A percentile compares a stretch with the other conserved stretches of the same genome.
phyloP scores from a whole-genome alignment of 2,797 vertebrate species.

The Myotis myotis region DNA sequence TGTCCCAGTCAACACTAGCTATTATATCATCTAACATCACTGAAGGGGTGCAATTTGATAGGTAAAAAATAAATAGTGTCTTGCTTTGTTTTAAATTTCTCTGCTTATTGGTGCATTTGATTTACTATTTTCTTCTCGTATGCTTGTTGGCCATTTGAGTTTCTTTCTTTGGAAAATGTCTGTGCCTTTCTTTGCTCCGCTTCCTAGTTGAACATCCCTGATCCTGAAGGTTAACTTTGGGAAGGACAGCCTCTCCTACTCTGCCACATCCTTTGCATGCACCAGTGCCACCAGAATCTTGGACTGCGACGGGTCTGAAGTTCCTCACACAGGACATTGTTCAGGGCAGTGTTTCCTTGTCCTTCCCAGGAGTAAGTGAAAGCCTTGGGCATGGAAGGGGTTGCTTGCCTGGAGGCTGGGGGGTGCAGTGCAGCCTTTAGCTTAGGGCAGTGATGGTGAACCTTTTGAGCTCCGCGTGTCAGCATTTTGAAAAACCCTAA shows the following conservation, averaged over 20 bases:
- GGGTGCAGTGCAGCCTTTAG: not conserved
- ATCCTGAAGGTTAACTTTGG: not conserved
- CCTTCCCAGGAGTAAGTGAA: not conserved
- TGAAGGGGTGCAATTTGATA: not conserved
- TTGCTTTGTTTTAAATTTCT: not conserved
- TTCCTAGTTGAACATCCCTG: not conserved
- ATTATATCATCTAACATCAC: not conserved
- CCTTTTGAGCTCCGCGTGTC: too few species aligned
- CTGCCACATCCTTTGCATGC: not conserved
- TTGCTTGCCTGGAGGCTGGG: not conserved
- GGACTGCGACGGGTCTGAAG: not conserved
- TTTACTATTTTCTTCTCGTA: not conserved
- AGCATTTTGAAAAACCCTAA: too few species aligned
- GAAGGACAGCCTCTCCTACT: not conserved
- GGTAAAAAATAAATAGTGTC: not conserved
- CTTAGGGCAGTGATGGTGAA: too few species aligned
- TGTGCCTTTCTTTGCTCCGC: not conserved
- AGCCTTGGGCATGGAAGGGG: not conserved
- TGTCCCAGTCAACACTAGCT: too few species aligned
- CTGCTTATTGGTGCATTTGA: not conserved
- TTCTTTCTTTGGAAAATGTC: not conserved
- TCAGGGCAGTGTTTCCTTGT: not conserved
- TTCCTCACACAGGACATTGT: not conserved
- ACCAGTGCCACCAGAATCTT: not conserved
- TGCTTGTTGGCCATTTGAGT: not conserved